Evolutionary conservation across 2,888 invertebrate genomes (phyloP), one percentile per base, ranked within the genome.

Genomic region (Cosmorhoe ocellata): DNA sequence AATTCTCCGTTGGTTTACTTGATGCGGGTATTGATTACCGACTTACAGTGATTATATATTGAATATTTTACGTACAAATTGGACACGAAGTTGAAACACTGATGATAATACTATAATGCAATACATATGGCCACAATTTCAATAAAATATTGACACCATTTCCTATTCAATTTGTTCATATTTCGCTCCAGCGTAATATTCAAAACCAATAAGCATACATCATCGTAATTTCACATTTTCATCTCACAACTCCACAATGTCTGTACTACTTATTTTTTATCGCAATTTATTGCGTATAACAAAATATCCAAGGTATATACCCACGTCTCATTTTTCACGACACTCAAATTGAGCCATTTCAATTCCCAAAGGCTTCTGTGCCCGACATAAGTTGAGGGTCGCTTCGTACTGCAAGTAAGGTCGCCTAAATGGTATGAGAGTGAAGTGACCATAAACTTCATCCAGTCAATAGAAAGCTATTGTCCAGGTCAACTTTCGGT

Each of bases 331-430:
- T 69, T 66, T 71, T 71, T 70, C 69, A 67, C 57, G 61, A 63
- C 63, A 61, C 62, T 43, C 61, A 66, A 73, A 73, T 72, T 71
- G 69, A 66, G 61, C 60, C 59, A 62, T 72, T 68, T 61, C 64
- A 59, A 69, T 64, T 67, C 70, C 66, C 66, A 14, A 51, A 52
- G 57, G 68, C 52, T 59, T 57, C 56, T 61, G 56, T 51, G 38
- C 58, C 49, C 51, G 52, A 62, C 61, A 56, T 69, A 64, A 67
- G 68, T 70, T 70, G 67, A 58, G 52, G 42, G 48, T 53, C 58
- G 61, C 14, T 27, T 13, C 36, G 51, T 41, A 37, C 48, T 51
- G 43, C 38, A 39, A 39, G 49, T 37, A 30, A 50, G 51, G 45
- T 41, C 51, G 11, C 46, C 27, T 37, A 24, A 43, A 43, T 52